Percentiles rank a stretch among this genome's conserved stretches.
phyloP scores from a whole-genome alignment of 2,797 vertebrate species.

The Brachyalestes nurse region DNA sequence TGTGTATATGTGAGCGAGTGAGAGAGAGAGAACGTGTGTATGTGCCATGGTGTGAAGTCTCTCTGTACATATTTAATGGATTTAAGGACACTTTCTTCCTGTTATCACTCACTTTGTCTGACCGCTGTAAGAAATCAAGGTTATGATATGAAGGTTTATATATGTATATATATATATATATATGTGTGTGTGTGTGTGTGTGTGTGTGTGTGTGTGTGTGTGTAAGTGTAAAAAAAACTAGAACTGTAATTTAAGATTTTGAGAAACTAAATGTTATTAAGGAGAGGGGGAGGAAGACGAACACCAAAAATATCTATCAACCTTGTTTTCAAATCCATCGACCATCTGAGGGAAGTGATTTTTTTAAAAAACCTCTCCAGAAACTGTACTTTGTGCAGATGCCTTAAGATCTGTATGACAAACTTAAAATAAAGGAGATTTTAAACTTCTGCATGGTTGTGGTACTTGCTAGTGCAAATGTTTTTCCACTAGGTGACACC shows the following conservation, averaged over 20 bases:
- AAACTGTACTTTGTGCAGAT: conserved; percentile 78
- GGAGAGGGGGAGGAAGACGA: background rate
- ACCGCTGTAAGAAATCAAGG: conserved; percentile 81
- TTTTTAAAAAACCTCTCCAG: conserved; percentile 73
- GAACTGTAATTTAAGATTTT: conserved; percentile 72
- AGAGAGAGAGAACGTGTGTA: conserved; percentile 50
- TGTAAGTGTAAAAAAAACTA: too few relatives aligned
- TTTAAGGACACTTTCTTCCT: conserved; percentile 84
- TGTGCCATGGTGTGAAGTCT: conserved; percentile 80
- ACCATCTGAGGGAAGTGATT: conserved; percentile 71
- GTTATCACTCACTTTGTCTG: conserved; percentile 81
- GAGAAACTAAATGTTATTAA: conserved; percentile 58
- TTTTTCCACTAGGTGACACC: background rate
- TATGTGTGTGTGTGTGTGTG: too few relatives aligned
- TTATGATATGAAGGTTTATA: conserved; percentile 62
- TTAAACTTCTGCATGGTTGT: conserved; percentile 65
- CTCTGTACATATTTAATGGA: conserved; percentile 91
- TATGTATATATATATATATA: conserved; percentile 15
- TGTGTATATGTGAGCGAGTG: conserved; percentile 66
- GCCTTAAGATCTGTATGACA: conserved; percentile 80
- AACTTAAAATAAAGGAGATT: conserved; percentile 78
- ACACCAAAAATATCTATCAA: conserved; percentile 61
- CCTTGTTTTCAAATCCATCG: conserved; percentile 65
- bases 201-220: too few relatives aligned
- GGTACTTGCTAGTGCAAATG: background rate